These are phyloP conservation scores for Scomberomorus guttatus DNA, from an alignment of 2,797 vertebrate genomes.

Conservation along the genomic window DNA sequence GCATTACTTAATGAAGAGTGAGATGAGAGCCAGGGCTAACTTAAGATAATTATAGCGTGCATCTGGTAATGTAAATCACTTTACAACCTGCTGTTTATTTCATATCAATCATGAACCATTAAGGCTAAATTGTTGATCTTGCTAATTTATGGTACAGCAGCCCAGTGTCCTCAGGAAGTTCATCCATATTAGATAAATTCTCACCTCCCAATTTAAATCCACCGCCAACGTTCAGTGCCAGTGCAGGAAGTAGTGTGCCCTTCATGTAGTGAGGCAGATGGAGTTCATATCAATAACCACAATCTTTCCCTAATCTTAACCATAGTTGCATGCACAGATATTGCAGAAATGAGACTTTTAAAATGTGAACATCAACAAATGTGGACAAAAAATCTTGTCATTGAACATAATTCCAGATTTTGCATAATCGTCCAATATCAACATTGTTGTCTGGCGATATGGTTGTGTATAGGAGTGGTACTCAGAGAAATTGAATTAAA, in stretches of 20 bases:
- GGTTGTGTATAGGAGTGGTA: too few relatives aligned
- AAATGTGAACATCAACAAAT: too few relatives aligned
- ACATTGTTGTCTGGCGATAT: too few relatives aligned
- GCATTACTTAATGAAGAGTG: neutral
- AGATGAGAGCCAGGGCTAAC: neutral
- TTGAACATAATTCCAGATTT: neutral
- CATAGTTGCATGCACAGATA: too few relatives aligned
- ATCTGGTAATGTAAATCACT: conserved; percentile 5
- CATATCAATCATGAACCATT: conserved; percentile 5
- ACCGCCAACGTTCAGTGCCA: too few relatives aligned
- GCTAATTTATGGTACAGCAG: neutral
- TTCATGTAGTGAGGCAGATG: neutral
- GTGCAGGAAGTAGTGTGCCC: too few relatives aligned
- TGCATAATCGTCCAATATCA: too few relatives aligned
- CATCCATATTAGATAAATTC: neutral
- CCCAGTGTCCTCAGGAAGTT: neutral
- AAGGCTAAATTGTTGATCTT: neutral
- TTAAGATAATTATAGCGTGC: neutral
- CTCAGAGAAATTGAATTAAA: neutral
- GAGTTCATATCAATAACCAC: too few relatives aligned
- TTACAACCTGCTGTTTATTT: conserved; percentile 5
- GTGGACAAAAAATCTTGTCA: too few relatives aligned
- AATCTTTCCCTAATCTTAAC: too few relatives aligned
- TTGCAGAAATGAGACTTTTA: too few relatives aligned
- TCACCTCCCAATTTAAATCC: neutral